These are phyloP conservation scores for Lagopus leucura DNA, from an alignment of 2,113 vertebrate species.

Conservation along the genomic window DNA sequence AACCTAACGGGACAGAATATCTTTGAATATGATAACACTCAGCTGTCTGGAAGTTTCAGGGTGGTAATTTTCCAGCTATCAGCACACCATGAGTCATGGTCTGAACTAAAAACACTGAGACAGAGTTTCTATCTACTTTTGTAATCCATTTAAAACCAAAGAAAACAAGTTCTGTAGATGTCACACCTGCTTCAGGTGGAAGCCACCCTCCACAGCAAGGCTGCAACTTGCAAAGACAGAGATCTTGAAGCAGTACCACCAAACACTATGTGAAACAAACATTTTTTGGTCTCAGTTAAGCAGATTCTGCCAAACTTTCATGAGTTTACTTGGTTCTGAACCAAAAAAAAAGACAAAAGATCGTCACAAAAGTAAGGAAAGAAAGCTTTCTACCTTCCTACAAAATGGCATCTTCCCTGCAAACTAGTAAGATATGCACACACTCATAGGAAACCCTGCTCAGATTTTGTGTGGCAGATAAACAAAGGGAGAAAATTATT, in stretches of 20 bases:
- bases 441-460: neutral
- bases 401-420: neutral
- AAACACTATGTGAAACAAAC: neutral
- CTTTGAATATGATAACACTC: neutral
- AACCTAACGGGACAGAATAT: neutral
- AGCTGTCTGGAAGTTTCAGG: neutral
- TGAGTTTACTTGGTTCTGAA: neutral
- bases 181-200: neutral
- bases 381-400: neutral
- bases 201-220: neutral
- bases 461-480: neutral
- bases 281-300: neutral
- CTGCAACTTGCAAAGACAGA: neutral
- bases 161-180: neutral
- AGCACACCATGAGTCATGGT: neutral
- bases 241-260: neutral
- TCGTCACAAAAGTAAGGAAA: neutral
- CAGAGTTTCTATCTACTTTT: neutral
- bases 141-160: neutral
- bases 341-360: neutral
- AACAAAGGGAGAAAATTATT: neutral
- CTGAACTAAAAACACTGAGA: neutral
- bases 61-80: neutral
- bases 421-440: neutral
- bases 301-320: neutral